A percentile compares a stretch with the other conserved stretches of the same genome.
These are phyloP conservation scores for Thaumatotibia leucotreta DNA, from an alignment of 1,140 invertebrate genomes.

Conservation along the genomic window DNA sequence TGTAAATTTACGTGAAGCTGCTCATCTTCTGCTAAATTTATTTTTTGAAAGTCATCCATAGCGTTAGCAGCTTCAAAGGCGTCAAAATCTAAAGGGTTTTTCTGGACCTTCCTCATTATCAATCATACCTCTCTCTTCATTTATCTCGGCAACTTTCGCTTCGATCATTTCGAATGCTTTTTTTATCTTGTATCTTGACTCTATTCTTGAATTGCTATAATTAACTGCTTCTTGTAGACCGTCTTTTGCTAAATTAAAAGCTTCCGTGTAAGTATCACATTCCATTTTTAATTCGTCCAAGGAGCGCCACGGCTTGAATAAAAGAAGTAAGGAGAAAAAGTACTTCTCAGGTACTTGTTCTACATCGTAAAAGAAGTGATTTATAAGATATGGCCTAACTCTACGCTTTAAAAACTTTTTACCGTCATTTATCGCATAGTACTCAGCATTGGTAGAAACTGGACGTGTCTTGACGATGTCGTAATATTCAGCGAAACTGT, in stretches of 20 bases:
- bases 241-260: slow-evolving; percentile 25
- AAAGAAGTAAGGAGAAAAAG: slow-evolving; percentile 21
- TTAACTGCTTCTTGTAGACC: slow-evolving; percentile 20
- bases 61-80: slow-evolving; percentile 8
- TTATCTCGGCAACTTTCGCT: background rate
- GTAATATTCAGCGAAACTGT: background rate
- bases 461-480: background rate
- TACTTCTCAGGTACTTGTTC: slow-evolving; percentile 26
- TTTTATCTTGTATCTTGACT: slow-evolving; percentile 5
- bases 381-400: slow-evolving; percentile 13
- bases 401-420: background rate
- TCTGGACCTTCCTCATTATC: slow-evolving; percentile 14
- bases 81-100: slow-evolving; percentile 14
- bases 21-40: background rate
- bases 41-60: slow-evolving; percentile 3
- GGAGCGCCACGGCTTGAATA: slow-evolving; percentile 26
- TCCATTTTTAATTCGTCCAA: slow-evolving; percentile 22
- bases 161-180: slow-evolving; percentile 16
- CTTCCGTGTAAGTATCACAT: slow-evolving; percentile 25
- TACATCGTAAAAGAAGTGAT: slow-evolving; percentile 23
- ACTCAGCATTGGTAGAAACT: background rate
- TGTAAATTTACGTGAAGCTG: background rate
- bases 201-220: background rate
- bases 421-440: background rate
- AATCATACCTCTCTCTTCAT: background rate